Conservation (phyloP, 2,888 invertebrate genomes). For the Eristalinus aeneus region DNA sequence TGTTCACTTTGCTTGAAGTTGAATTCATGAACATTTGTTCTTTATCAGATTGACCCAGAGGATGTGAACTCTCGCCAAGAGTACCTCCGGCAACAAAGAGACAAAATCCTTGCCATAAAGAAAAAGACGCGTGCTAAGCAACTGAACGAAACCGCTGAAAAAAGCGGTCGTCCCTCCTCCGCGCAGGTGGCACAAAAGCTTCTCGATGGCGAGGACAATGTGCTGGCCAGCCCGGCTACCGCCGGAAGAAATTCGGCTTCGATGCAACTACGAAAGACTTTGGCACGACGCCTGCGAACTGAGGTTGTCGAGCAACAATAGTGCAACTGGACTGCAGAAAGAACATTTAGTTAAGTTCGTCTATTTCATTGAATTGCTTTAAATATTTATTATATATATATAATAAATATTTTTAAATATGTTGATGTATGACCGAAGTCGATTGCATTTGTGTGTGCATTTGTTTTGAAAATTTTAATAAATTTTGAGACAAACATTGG, state of each 20-base stretch:
- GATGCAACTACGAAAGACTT: slow-evolving; percentile 89
- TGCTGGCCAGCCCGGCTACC: slow-evolving; percentile 70
- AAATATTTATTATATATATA: too few species aligned
- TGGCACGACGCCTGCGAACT: slow-evolving; percentile 91
- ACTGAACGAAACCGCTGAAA: slow-evolving; percentile 81
- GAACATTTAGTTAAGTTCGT: background rate
- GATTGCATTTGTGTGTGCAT: too few species aligned
- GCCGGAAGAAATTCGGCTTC: slow-evolving; percentile 82
- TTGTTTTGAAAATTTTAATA: too few species aligned
- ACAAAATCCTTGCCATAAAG: slow-evolving; percentile 94
- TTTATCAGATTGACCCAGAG: slow-evolving; percentile 81
- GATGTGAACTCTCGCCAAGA: slow-evolving; percentile 91
- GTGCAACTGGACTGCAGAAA: background rate
- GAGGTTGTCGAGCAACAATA: slow-evolving; percentile 88
- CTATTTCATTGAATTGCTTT: background rate
- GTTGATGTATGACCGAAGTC: too few species aligned
- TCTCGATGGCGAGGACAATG: slow-evolving; percentile 81
- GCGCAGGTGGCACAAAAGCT: slow-evolving; percentile 88
- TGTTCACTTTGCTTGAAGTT: background rate
- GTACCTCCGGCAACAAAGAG: slow-evolving; percentile 93
- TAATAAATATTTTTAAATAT: too few species aligned
- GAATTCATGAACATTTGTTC: background rate
- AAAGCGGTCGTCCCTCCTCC: slow-evolving; percentile 85
- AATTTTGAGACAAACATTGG: too few species aligned
- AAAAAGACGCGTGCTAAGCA: slow-evolving; percentile 92